Evolutionary conservation across 2,888 invertebrate species (phyloP), one percentile per base, ranked within the genome.

Genomic region (Lutraria lutraria): DNA sequence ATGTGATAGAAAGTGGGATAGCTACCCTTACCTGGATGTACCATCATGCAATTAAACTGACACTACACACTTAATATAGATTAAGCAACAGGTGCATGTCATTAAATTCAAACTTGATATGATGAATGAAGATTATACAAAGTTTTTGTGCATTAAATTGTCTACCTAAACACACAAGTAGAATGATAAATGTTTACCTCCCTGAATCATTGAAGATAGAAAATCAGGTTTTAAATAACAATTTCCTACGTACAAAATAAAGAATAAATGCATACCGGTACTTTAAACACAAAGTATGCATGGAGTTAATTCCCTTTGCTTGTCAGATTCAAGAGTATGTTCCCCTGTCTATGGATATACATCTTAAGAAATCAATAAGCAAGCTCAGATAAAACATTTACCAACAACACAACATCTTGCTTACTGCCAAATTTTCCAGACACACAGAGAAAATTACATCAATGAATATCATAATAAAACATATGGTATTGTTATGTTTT

Each of bases 61-160:
- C 76, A 16, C 34, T 6, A 76, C 76, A 76, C 6, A 25, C 76
- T 76, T 31, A 13, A 76, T 34, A 76, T 76, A 31, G 76, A 34
- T 34, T 76, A 76, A 34, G 25, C 76, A 76, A 76, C 76, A 76
- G 76, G 76, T 76, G 76, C 29, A 76, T 34, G 76, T 76, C 76
- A 76, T 76, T 76, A 76, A 76, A 76, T 76, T 31, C 29, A 31
- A 76, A 76, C 19, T 76, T 76, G 76, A 76, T 34, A 76, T 34
- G 25, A 34, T 76, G 19, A 76, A 31, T 76, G 76, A 34, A 76
- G 29, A 34, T 76, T 3, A 29, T 13, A 34, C 31, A 43, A 76
- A 31, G 34, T 76, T 76, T 76, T 34, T 76, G 34, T 31, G 31
- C 34, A 76, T 34, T 34, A 34, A 76, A 34, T 31, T 31, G 34